Percentiles rank a stretch among this genome's conserved stretches.
These are phyloP conservation scores for Xiphophorus hellerii DNA, from an alignment of 2,113 vertebrate genomes.

Conservation along the genomic window DNA sequence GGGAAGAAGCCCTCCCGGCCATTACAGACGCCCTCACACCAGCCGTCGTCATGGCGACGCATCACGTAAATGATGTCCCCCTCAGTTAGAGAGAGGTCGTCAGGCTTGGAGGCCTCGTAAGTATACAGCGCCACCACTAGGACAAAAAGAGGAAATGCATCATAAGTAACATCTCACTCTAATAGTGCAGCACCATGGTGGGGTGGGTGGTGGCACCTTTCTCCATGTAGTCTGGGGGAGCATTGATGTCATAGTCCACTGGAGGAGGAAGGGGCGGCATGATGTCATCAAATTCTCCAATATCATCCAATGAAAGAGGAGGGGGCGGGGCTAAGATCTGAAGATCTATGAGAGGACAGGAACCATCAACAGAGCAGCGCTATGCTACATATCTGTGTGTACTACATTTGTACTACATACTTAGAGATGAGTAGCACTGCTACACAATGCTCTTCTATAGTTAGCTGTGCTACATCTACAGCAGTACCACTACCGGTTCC, in stretches of 20 bases:
- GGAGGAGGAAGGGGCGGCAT: slow-evolving; percentile 73
- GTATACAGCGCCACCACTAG: slow-evolving; percentile 93
- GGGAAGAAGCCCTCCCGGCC: slow-evolving; percentile 91
- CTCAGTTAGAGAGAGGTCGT: slow-evolving; percentile 88
- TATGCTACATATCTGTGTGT: not conserved
- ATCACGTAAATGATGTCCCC: slow-evolving; percentile 93
- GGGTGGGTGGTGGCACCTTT: slow-evolving; percentile 63
- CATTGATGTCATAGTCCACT: slow-evolving; percentile 58
- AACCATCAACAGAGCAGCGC: not conserved
- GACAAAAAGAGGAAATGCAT: slow-evolving; percentile 50
- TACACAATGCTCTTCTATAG: not conserved
- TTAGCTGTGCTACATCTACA: not conserved
- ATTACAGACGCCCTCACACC: slow-evolving; percentile 90
- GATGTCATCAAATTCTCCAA: slow-evolving; percentile 49
- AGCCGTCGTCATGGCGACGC: slow-evolving; percentile 89
- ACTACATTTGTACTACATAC: not conserved
- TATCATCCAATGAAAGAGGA: slow-evolving; percentile 46
- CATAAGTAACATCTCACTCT: not conserved
- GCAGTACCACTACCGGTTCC: not conserved
- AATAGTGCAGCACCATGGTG: not conserved
- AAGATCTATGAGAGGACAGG: slow-evolving; percentile 57
- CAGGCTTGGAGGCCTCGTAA: slow-evolving; percentile 88
- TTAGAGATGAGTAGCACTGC: not conserved
- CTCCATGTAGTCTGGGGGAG: slow-evolving; percentile 67
- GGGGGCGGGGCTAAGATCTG: slow-evolving; percentile 70